Conservation (phyloP, 2,797 vertebrate genomes). For the Ispidina picta region DNA sequence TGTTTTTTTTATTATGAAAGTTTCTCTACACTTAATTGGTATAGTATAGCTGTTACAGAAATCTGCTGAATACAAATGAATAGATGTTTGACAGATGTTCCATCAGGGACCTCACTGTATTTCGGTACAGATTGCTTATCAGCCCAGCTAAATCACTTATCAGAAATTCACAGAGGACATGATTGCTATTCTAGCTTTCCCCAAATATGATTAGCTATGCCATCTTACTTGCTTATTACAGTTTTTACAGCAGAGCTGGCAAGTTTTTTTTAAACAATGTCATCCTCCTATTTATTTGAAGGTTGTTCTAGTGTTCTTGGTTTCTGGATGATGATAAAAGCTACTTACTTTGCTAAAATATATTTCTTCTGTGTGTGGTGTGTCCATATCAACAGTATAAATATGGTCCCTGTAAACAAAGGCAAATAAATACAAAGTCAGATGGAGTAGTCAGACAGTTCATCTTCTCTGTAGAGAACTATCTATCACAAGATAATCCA, state of each 20-base stretch:
- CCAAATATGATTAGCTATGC: slow-evolving; percentile 27
- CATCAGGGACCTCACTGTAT: slow-evolving; percentile 1
- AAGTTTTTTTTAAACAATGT: slow-evolving; percentile 11
- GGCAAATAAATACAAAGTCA: slow-evolving; percentile 61
- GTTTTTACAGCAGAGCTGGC: neutral
- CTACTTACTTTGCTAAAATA: slow-evolving; percentile 98
- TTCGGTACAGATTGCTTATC: slow-evolving; percentile 40
- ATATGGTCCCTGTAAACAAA: slow-evolving; percentile 93
- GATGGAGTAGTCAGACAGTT: slow-evolving; percentile 2
- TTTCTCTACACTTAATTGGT: slow-evolving; percentile 23
- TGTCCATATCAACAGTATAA: slow-evolving; percentile 96
- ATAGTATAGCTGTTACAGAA: slow-evolving; percentile 24
- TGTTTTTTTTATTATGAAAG: slow-evolving; percentile 33
- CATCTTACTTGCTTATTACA: slow-evolving; percentile 40
- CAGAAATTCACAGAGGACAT: slow-evolving; percentile 23
- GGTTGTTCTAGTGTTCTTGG: neutral
- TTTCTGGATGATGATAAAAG: slow-evolving; percentile 52
- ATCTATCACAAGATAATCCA: neutral
- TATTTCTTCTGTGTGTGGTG: slow-evolving; percentile 91
- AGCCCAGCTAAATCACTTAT: slow-evolving; percentile 37
- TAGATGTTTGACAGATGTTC: slow-evolving; percentile 28
- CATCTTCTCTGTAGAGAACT: neutral
- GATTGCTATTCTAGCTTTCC: neutral
- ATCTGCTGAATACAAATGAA: slow-evolving; percentile 34
- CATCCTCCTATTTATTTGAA: slow-evolving; percentile 1